These are phyloP conservation scores for Ypsolopha scabrella DNA, from an alignment of 2,888 invertebrate genomes.

Conservation along the genomic window DNA sequence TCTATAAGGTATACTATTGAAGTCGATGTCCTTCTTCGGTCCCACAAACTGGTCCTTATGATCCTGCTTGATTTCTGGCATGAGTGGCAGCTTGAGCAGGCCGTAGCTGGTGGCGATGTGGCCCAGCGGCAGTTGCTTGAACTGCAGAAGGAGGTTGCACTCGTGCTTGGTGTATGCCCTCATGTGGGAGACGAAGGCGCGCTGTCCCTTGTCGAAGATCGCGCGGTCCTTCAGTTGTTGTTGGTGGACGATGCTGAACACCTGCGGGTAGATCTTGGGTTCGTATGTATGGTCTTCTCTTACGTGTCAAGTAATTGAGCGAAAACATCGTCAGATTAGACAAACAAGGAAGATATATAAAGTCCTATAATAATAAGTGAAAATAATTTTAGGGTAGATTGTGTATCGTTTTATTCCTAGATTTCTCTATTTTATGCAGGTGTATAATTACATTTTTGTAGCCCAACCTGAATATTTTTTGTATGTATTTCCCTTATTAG, in stretches of 20 bases:
- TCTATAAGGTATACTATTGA: slow-evolving; percentile 80
- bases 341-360: no score
- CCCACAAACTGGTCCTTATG: slow-evolving; percentile 60
- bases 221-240: slow-evolving; percentile 79
- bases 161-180: slow-evolving; percentile 96
- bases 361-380: no score
- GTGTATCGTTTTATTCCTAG: no score
- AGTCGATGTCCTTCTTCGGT: slow-evolving; percentile 72
- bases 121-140: slow-evolving; percentile 89
- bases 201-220: slow-evolving; percentile 87
- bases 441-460: no score
- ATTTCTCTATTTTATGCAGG: no score
- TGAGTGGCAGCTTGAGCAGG: slow-evolving; percentile 89
- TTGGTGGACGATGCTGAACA: slow-evolving; percentile 71
- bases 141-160: slow-evolving; percentile 86
- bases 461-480: no score
- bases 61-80: slow-evolving; percentile 90
- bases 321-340: slow-evolving; percentile 1
- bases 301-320: neutral
- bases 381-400: no score
- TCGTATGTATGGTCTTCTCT: no score
- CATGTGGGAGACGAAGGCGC: slow-evolving; percentile 96
- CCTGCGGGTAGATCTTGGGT: slow-evolving; percentile 20
- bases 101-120: slow-evolving; percentile 89
- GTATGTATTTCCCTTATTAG: no score